Evolutionary conservation across 2,113 vertebrate species (phyloP).

Genomic region (Epinephelus cyanopodus): DNA sequence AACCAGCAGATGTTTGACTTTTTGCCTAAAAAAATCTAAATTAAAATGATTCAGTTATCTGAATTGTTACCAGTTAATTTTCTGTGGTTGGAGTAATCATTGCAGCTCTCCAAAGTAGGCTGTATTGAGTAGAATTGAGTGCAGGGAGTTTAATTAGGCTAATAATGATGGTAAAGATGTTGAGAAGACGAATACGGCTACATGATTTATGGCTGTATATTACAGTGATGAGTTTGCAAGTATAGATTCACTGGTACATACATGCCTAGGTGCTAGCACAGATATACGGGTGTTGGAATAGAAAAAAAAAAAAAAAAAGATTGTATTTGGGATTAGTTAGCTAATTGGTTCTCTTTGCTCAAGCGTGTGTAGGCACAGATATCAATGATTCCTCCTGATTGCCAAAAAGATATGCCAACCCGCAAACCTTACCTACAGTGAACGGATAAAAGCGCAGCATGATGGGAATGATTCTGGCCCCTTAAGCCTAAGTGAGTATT

Average conservation of each 20-base stretch:
- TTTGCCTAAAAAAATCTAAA: too few relatives aligned
- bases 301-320: not conserved
- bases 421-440: constrained; percentile 50
- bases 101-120: not conserved
- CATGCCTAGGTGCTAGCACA: not conserved
- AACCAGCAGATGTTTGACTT: too few relatives aligned
- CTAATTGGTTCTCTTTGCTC: constrained; percentile 59
- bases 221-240: not conserved
- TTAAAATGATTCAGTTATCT: too few relatives aligned
- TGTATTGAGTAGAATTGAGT: not conserved
- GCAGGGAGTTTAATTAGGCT: constrained; percentile 9
- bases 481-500: constrained; percentile 81
- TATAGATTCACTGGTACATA: not conserved
- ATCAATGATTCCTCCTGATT: constrained; percentile 68
- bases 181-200: constrained; percentile 11
- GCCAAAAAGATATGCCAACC: constrained; percentile 52
- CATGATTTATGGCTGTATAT: not conserved
- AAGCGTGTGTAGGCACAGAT: constrained; percentile 64
- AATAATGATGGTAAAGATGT: constrained; percentile 12
- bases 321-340: constrained; percentile 45
- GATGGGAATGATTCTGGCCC: constrained; percentile 68
- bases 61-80: too few relatives aligned
- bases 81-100: too few relatives aligned
- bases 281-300: constrained; percentile 4
- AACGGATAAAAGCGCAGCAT: constrained; percentile 72